Percentiles rank a stretch among this genome's conserved stretches.
These are phyloP conservation scores for Paramormyrops hopkinsi DNA, from an alignment of 2,797 vertebrate species.

Conservation along the genomic window DNA sequence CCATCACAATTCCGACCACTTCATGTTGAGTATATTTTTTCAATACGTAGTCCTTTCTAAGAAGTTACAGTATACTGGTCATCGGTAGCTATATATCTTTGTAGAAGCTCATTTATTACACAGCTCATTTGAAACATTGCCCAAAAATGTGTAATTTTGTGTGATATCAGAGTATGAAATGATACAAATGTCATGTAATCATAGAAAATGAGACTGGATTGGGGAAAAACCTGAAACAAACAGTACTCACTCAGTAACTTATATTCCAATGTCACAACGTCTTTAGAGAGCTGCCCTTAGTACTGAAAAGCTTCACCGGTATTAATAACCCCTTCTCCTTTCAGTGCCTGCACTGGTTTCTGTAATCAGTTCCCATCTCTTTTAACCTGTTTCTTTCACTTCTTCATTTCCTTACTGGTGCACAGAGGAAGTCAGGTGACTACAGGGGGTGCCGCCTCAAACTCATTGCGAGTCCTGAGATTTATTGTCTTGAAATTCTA, in stretches of 20 bases:
- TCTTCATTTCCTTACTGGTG: slow-evolving; percentile 34
- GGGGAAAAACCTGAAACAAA: not conserved
- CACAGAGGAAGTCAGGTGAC: not conserved
- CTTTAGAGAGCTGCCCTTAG: not conserved
- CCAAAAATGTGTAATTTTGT: not conserved
- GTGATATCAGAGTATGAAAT: not conserved
- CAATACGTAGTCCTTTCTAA: not conserved
- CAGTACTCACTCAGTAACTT: not conserved
- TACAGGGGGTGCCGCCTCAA: not conserved
- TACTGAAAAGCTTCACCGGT: not conserved
- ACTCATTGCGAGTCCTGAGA: not conserved
- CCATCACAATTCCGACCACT: not conserved
- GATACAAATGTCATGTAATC: not conserved
- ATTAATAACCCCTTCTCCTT: not conserved
- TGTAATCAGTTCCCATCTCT: slow-evolving; percentile 42
- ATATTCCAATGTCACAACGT: not conserved
- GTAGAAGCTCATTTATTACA: not conserved
- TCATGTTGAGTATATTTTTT: not conserved
- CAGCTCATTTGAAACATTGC: not conserved
- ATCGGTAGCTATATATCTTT: not conserved
- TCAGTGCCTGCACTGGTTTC: not conserved
- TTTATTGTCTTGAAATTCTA: not conserved
- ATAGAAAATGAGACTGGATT: not conserved
- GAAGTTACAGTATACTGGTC: not conserved
- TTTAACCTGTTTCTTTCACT: slow-evolving; percentile 34